phyloP scores from a whole-genome alignment of 2,888 invertebrate species.

The Drosophila tanythrix region DNA sequence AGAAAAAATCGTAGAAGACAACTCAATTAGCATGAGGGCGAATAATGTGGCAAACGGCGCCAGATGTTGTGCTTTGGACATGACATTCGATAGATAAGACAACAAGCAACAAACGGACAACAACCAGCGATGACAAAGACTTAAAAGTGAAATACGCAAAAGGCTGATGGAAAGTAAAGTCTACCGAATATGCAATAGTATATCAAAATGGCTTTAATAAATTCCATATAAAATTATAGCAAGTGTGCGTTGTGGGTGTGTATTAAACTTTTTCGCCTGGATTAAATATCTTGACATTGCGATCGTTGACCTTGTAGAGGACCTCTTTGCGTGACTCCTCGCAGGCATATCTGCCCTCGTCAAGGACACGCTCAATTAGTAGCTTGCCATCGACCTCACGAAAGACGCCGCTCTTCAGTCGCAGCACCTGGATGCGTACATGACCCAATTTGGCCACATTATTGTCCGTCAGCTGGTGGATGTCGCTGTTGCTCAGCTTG shows the following conservation, averaged over 20 bases:
- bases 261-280: constrained; percentile 86
- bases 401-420: constrained; percentile 90
- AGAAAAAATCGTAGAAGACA: constrained; percentile 20
- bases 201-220: constrained; percentile 74
- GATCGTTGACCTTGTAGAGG: constrained; percentile 89
- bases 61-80: constrained; percentile 44
- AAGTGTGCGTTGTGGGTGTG: neutral
- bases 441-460: constrained; percentile 88
- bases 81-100: constrained; percentile 25
- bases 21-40: constrained; percentile 43
- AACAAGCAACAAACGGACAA: neutral
- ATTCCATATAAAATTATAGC: constrained; percentile 51
- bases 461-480: constrained; percentile 87
- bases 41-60: constrained; percentile 37
- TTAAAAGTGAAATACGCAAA: neutral
- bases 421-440: constrained; percentile 87
- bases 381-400: constrained; percentile 90
- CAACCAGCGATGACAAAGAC: constrained; percentile 4
- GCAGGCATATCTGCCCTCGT: constrained; percentile 71
- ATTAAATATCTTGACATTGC: constrained; percentile 90
- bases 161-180: neutral
- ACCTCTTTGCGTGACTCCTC: constrained; percentile 81
- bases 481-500: constrained; percentile 87
- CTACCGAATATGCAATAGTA: constrained; percentile 12
- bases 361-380: constrained; percentile 78